Conservation (phyloP, 2,113 vertebrate species). For the Brienomyrus brachyistius region DNA sequence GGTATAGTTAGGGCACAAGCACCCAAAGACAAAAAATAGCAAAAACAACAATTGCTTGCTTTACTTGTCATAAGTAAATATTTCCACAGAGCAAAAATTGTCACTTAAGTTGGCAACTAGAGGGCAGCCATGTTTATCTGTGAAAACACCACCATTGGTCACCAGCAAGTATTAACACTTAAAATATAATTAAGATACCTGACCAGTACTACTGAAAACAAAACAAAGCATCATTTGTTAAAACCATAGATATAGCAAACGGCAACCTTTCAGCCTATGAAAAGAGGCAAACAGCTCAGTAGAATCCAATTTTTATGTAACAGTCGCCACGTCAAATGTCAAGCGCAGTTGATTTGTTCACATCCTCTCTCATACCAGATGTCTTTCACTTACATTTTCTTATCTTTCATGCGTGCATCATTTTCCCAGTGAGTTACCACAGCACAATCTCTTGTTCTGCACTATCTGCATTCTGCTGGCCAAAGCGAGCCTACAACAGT, state of each 20-base stretch:
- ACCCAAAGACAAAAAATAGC: not conserved
- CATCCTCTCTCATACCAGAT: not conserved
- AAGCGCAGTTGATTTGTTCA: not conserved
- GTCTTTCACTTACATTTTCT: slow-evolving; percentile 49
- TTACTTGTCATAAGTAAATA: not conserved
- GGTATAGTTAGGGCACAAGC: not conserved
- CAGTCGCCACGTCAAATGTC: not conserved
- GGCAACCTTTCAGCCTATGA: not conserved
- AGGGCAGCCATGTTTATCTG: slow-evolving; percentile 54
- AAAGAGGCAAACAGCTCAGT: not conserved
- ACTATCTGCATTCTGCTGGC: slow-evolving; percentile 66
- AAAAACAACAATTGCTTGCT: not conserved
- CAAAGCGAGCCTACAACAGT: slow-evolving; percentile 73
- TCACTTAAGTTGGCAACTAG: slow-evolving; percentile 51
- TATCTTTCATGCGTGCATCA: slow-evolving; percentile 60
- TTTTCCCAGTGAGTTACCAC: slow-evolving; percentile 56
- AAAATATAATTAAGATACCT: not conserved
- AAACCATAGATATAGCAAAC: not conserved
- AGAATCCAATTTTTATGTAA: not conserved
- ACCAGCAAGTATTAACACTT: slow-evolving; percentile 11
- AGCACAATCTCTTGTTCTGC: slow-evolving; percentile 56
- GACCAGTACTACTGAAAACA: not conserved
- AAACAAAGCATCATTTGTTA: not conserved
- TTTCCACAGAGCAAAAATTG: slow-evolving; percentile 12
- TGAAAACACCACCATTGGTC: slow-evolving; percentile 13